Percentiles rank a stretch among this genome's conserved stretches.
phyloP scores from a whole-genome alignment of 2,797 vertebrate species.

The Acomys russatus region DNA sequence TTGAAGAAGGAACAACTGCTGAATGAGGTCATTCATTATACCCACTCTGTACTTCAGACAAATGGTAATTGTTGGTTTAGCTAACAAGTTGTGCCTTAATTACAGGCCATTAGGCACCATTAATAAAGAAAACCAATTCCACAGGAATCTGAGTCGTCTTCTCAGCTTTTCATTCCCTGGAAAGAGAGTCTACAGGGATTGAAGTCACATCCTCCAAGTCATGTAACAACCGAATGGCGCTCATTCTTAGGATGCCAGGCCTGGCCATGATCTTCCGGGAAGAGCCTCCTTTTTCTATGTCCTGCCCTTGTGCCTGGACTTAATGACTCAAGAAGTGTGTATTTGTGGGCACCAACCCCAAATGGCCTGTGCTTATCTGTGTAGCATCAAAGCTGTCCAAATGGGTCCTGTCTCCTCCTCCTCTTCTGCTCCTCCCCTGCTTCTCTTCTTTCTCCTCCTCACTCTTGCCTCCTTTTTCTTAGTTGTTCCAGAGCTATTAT shows the following conservation, averaged over 20 bases:
- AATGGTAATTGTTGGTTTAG: slow-evolving; percentile 78
- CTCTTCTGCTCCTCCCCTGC: background rate
- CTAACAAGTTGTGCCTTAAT: slow-evolving; percentile 83
- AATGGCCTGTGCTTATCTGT: background rate
- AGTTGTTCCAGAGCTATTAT: background rate
- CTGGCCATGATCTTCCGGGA: background rate
- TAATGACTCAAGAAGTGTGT: background rate
- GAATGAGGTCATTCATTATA: slow-evolving; percentile 76
- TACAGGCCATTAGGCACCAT: slow-evolving; percentile 78
- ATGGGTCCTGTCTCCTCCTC: no score
- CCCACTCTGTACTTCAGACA: slow-evolving; percentile 72
- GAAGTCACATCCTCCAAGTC: background rate
- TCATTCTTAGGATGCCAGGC: background rate
- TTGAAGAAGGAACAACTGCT: slow-evolving; percentile 56
- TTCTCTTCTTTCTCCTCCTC: background rate
- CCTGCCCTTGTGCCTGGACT: background rate
- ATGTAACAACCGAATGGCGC: background rate
- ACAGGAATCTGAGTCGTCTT: slow-evolving; percentile 71
- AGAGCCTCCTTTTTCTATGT: no score
- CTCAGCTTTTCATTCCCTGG: slow-evolving; percentile 57
- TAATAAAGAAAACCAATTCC: slow-evolving; percentile 81
- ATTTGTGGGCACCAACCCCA: background rate
- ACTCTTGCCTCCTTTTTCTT: background rate
- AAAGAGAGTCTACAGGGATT: slow-evolving; percentile 36
- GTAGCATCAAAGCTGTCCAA: background rate